These are phyloP conservation scores for Drepana falcataria DNA, from an alignment of 2,888 invertebrate genomes.

Conservation along the genomic window DNA sequence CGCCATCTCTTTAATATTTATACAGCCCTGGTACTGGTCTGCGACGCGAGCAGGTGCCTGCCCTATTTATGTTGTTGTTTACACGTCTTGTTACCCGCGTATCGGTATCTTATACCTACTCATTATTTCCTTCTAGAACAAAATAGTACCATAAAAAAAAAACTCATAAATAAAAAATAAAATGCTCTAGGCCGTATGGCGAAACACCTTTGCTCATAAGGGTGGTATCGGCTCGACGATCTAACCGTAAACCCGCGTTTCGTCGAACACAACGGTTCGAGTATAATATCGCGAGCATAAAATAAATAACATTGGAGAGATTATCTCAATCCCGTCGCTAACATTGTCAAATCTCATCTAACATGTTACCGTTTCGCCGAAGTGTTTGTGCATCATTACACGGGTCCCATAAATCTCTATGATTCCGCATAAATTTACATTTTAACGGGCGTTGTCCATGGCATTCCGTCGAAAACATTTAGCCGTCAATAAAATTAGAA, in stretches of 20 bases:
- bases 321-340: conserved; percentile 23
- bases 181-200: neutral
- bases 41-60: conserved; percentile 50
- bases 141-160: too few relatives aligned
- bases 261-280: conserved; percentile 9
- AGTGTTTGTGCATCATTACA: conserved; percentile 46
- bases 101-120: conserved; percentile 4
- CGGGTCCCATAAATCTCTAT: conserved; percentile 49
- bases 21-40: conserved; percentile 50
- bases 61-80: conserved; percentile 47
- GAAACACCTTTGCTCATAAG: conserved; percentile 2
- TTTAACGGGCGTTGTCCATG: conserved; percentile 45
- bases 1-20: conserved; percentile 67
- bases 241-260: neutral
- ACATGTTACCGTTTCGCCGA: conserved; percentile 29
- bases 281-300: conserved; percentile 15
- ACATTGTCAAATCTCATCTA: conserved; percentile 31
- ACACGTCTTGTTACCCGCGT: conserved; percentile 12
- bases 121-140: too few relatives aligned
- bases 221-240: neutral
- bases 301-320: conserved; percentile 23
- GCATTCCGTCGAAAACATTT: conserved; percentile 35
- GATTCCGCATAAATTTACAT: conserved; percentile 65
- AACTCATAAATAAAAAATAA: conserved; percentile 3
- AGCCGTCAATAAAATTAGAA: conserved; percentile 59